phyloP scores from a whole-genome alignment of 2,113 vertebrate species.

The Phyllostomus discolor region DNA sequence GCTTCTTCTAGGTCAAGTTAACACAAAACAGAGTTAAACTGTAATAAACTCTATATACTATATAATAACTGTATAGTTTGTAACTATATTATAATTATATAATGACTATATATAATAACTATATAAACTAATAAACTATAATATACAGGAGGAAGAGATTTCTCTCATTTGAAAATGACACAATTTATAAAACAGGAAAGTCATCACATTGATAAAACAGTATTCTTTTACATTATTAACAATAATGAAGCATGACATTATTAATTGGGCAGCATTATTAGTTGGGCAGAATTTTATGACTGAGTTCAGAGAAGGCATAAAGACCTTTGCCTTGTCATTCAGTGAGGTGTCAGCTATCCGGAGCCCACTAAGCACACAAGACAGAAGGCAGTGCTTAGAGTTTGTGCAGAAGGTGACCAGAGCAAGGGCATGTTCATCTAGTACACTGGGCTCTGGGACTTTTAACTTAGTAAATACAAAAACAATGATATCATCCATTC shows the following conservation, averaged over 20 bases:
- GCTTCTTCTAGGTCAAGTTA: conserved; percentile 24
- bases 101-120: neutral
- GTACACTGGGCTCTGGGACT: neutral
- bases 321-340: neutral
- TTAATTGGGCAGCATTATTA: neutral
- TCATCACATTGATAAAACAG: neutral
- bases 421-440: neutral
- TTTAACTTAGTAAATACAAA: neutral
- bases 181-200: neutral
- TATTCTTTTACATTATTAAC: neutral
- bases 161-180: neutral
- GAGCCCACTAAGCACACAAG: neutral
- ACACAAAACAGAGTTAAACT: neutral
- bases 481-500: neutral
- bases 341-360: neutral
- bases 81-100: too few species aligned
- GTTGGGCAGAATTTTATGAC: neutral
- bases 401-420: neutral
- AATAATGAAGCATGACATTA: neutral
- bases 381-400: neutral
- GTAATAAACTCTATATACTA: too few species aligned
- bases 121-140: neutral
- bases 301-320: neutral
- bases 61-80: too few species aligned
- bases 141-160: neutral